Evolutionary conservation across 2,797 vertebrate genomes (phyloP).

Genomic region (Clarias laeviceps): DNA sequence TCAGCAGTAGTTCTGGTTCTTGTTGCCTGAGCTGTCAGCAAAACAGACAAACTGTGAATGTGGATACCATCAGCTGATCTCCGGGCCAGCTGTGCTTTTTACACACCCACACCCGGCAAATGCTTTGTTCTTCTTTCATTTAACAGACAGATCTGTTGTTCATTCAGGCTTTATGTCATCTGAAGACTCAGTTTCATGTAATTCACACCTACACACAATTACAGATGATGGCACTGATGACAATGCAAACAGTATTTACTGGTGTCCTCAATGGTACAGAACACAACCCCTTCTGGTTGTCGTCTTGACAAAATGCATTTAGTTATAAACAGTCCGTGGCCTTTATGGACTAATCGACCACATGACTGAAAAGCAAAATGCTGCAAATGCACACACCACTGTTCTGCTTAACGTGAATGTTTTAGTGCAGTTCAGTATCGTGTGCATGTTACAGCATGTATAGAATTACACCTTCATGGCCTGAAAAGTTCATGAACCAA

Average conservation of each 20-base stretch:
- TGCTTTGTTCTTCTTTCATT: constrained; percentile 29
- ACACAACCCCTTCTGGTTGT: background rate
- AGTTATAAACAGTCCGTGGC: background rate
- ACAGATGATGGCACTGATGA: background rate
- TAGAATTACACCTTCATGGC: constrained; percentile 16
- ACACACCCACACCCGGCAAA: background rate
- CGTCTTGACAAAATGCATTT: background rate
- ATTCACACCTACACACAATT: constrained; percentile 33
- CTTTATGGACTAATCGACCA: background rate
- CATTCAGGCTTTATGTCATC: constrained; percentile 22
- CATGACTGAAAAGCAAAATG: background rate
- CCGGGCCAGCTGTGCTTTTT: constrained; percentile 18
- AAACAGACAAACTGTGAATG: constrained; percentile 38
- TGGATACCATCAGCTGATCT: constrained; percentile 31
- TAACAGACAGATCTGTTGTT: constrained; percentile 5
- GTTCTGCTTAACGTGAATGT: background rate
- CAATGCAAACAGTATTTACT: background rate
- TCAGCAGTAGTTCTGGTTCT: constrained; percentile 44
- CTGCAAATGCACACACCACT: background rate
- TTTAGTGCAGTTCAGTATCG: background rate
- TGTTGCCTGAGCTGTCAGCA: constrained; percentile 52
- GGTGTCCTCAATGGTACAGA: background rate
- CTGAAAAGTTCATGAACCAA: constrained; percentile 32
- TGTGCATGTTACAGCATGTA: constrained; percentile 11
- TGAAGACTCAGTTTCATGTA: constrained; percentile 11